Percentiles rank a stretch among this genome's conserved stretches.
These are phyloP conservation scores for Drosophila dives DNA, from an alignment of 2,888 invertebrate species.

Conservation along the genomic window DNA sequence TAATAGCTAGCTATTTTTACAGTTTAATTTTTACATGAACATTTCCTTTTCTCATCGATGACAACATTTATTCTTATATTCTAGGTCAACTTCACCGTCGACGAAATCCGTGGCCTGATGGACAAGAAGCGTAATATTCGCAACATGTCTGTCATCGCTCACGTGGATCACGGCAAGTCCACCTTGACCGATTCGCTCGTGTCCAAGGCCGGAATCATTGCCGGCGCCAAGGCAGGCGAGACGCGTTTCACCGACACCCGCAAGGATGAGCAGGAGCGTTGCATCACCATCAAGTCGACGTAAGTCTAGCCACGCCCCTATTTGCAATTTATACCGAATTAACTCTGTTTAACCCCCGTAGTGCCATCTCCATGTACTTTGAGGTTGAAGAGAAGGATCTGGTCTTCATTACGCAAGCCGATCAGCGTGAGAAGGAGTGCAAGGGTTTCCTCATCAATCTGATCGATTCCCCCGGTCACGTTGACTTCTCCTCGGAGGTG, in stretches of 20 bases:
- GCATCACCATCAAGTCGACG: conserved; percentile 99
- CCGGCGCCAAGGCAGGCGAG: conserved; percentile 99
- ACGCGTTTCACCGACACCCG: conserved; percentile 99
- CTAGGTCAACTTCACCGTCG: conserved; percentile 99
- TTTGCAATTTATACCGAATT: background rate
- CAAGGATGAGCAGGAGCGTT: conserved; percentile 99
- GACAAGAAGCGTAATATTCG: conserved; percentile 99
- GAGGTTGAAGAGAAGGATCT: conserved; percentile 97
- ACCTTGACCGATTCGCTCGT: conserved; percentile 99
- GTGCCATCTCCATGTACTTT: conserved; percentile 99
- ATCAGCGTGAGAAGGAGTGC: conserved; percentile 95
- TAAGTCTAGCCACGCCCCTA: conserved; percentile 40
- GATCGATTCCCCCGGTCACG: conserved; percentile 99
- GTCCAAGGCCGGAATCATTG: conserved; percentile 99
- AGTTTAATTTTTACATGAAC: conserved; percentile 1
- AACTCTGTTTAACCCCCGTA: conserved; percentile 85
- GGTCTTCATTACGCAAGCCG: conserved; percentile 95
- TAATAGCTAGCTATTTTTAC: conserved; percentile 51
- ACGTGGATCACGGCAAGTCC: conserved; percentile 99
- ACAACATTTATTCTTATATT: conserved; percentile 53
- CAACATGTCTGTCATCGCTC: conserved; percentile 99
- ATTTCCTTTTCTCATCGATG: conserved; percentile 49
- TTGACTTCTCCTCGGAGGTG: conserved; percentile 99
- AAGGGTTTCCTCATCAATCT: conserved; percentile 99
- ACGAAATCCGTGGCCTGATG: conserved; percentile 99